These are phyloP conservation scores for Pristis pectinata DNA, from an alignment of 2,797 vertebrate species.

Conservation along the genomic window DNA sequence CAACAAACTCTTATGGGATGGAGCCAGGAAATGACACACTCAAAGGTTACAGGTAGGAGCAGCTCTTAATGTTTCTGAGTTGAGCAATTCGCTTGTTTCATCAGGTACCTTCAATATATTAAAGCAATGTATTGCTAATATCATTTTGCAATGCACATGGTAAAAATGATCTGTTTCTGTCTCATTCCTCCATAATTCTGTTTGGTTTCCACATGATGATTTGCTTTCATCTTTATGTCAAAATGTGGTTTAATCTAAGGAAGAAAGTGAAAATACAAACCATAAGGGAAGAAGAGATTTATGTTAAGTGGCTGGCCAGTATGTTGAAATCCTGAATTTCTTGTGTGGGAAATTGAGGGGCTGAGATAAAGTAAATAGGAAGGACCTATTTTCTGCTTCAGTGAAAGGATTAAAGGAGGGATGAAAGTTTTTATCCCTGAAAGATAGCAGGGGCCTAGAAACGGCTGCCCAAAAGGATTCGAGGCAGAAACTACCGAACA, in stretches of 20 bases:
- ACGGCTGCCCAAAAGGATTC: no score
- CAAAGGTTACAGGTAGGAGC: constrained; percentile 55
- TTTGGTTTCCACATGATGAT: neutral
- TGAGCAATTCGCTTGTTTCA: neutral
- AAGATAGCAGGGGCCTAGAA: no score
- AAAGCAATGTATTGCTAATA: neutral
- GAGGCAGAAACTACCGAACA: no score
- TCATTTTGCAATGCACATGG: neutral
- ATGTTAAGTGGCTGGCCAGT: neutral
- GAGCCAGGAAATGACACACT: constrained; percentile 56
- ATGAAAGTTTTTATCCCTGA: no score
- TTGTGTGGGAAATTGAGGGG: neutral
- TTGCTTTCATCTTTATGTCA: neutral
- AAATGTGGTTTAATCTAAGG: neutral
- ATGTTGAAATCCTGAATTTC: neutral
- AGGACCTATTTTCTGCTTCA: no score
- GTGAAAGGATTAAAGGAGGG: no score
- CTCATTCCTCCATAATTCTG: neutral
- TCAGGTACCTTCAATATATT: neutral
- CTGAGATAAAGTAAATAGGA: no score
- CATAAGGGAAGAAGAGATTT: neutral
- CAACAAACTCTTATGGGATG: constrained; percentile 52
- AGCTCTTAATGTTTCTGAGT: neutral
- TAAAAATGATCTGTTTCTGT: neutral
- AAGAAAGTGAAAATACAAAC: neutral